Evolutionary conservation across 1,140 invertebrate species (phyloP).

Genomic region (Scaptomyza montana): DNA sequence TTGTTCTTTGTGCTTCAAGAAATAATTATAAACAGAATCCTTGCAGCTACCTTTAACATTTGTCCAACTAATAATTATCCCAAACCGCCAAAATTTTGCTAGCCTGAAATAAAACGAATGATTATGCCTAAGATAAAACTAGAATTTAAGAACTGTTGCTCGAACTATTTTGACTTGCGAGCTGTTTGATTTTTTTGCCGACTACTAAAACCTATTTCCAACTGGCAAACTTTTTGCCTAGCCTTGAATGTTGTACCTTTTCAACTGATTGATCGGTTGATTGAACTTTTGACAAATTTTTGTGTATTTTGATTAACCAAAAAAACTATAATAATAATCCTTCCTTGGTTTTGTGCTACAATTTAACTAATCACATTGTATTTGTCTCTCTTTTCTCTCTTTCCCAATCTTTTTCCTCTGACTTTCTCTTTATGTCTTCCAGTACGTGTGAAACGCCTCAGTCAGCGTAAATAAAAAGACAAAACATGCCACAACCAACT

Average conservation of each 20-base stretch:
- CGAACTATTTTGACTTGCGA: slow-evolving; percentile 36
- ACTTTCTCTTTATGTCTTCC: slow-evolving; percentile 68
- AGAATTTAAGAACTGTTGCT: slow-evolving; percentile 33
- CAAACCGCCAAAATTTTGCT: neutral
- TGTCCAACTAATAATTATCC: slow-evolving; percentile 23
- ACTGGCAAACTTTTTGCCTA: slow-evolving; percentile 1
- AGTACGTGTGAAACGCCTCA: slow-evolving; percentile 84
- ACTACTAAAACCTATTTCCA: slow-evolving; percentile 30
- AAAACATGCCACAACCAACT: slow-evolving; percentile 41
- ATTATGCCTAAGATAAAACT: slow-evolving; percentile 6
- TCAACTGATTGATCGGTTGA: slow-evolving; percentile 52
- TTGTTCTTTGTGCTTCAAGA: slow-evolving; percentile 57
- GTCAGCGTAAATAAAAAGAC: slow-evolving; percentile 84
- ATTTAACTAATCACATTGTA: slow-evolving; percentile 72
- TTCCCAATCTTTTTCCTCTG: slow-evolving; percentile 37
- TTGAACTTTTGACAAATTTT: slow-evolving; percentile 55
- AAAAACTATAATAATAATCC: slow-evolving; percentile 34
- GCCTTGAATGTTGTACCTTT: slow-evolving; percentile 68
- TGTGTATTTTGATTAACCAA: slow-evolving; percentile 44
- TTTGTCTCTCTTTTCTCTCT: slow-evolving; percentile 59
- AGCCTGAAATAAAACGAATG: slow-evolving; percentile 12
- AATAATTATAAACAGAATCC: slow-evolving; percentile 25
- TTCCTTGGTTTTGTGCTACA: slow-evolving; percentile 34
- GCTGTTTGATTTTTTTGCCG: slow-evolving; percentile 21
- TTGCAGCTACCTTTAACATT: slow-evolving; percentile 19